Percentiles rank a stretch among this genome's conserved stretches.
Evolutionary conservation across 2,113 vertebrate species (phyloP).

Genomic region (Sarotherodon lohbergeri): DNA sequence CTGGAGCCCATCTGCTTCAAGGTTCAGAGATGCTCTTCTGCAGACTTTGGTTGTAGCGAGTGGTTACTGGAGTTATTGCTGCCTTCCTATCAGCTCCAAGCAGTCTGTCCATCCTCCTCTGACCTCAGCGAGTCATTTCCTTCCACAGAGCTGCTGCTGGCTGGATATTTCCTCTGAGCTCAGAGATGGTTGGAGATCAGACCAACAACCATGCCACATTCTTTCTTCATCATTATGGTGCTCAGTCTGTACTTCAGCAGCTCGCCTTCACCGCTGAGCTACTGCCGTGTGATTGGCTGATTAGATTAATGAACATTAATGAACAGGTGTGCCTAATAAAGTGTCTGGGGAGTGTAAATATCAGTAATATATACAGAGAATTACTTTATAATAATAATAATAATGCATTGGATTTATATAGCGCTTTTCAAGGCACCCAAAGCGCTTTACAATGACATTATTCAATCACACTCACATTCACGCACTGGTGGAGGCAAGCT

Average conservation of each 20-base stretch:
- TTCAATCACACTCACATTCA: no score
- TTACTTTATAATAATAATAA: not conserved
- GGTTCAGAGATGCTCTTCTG: not conserved
- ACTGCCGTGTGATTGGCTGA: not conserved
- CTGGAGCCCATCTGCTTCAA: not conserved
- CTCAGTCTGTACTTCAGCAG: not conserved
- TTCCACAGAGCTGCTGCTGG: no score
- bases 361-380: not conserved
- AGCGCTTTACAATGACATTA: no score
- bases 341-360: not conserved
- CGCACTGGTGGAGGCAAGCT: no score
- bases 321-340: not conserved
- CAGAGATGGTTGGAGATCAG: not conserved
- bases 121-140: no score
- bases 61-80: not conserved
- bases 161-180: no score
- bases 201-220: not conserved
- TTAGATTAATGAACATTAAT: not conserved
- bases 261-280: not conserved
- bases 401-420: no score
- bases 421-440: no score
- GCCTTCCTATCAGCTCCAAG: not conserved
- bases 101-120: no score
- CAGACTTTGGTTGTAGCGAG: not conserved
- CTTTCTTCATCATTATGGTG: not conserved